Evolutionary conservation across 2,113 vertebrate species (phyloP).

Genomic region (Mormoops blainvillei): DNA sequence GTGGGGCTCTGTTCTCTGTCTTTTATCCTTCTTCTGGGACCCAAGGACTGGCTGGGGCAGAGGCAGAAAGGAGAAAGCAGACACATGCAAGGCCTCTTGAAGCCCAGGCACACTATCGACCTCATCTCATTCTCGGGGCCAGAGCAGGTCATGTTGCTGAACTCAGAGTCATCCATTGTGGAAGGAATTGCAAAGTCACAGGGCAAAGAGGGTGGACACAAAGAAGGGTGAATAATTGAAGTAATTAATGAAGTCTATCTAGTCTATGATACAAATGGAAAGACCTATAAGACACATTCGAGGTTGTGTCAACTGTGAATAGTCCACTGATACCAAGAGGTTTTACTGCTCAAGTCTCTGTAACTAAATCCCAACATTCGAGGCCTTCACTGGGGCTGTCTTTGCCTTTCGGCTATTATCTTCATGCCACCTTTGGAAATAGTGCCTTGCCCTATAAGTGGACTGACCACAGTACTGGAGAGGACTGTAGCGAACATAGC

Average conservation of each 20-base stretch:
- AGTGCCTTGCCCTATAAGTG: neutral
- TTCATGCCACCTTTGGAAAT: neutral
- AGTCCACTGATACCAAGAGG: neutral
- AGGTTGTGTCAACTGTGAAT: neutral
- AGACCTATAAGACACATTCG: neutral
- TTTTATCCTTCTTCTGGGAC: neutral
- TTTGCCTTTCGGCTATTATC: neutral
- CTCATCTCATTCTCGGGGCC: neutral
- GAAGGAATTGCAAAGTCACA: neutral
- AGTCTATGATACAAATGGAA: neutral
- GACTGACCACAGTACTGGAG: neutral
- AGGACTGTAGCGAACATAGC: neutral
- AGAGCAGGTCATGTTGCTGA: neutral
- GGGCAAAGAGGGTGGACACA: neutral
- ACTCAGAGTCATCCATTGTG: neutral
- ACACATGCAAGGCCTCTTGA: rapidly evolving
- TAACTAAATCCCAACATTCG: neutral
- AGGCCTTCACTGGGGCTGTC: neutral
- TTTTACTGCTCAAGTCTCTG: neutral
- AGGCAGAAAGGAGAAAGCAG: neutral
- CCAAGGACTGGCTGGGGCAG: neutral
- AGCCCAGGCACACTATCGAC: neutral
- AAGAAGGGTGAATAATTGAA: neutral
- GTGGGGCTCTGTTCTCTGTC: neutral
- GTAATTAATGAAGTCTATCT: neutral